Evolutionary conservation across 2,797 vertebrate species (phyloP).

Genomic region (Sebastes nivosus): DNA sequence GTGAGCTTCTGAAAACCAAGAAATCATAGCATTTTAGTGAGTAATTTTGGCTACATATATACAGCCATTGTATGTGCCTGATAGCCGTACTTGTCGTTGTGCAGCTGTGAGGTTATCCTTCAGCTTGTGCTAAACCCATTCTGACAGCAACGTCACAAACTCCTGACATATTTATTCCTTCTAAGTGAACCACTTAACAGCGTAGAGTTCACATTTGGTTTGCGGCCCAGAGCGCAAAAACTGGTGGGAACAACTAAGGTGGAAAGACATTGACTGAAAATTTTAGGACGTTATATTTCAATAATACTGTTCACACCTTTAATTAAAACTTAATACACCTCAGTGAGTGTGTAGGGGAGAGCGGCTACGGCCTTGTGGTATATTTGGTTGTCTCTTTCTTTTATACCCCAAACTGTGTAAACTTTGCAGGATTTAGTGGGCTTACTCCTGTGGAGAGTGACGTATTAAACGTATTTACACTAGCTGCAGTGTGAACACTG

Average conservation of each 20-base stretch:
- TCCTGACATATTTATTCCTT: background rate
- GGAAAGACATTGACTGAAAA: background rate
- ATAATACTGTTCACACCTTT: background rate
- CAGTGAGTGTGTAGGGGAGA: background rate
- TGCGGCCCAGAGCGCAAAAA: background rate
- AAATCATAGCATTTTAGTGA: background rate
- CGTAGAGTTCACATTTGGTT: background rate
- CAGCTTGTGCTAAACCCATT: background rate
- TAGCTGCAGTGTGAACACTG: background rate
- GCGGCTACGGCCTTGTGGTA: background rate
- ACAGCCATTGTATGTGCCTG: background rate
- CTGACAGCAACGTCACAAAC: constrained; percentile 23
- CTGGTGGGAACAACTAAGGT: background rate
- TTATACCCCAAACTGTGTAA: background rate
- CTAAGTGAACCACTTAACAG: constrained; percentile 4
- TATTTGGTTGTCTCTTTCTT: background rate
- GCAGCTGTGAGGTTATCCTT: constrained; percentile 2
- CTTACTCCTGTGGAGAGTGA: background rate
- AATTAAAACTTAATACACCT: background rate
- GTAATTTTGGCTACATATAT: background rate
- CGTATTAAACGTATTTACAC: background rate
- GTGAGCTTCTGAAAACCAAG: background rate
- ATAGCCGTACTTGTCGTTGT: background rate
- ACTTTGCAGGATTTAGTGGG: background rate
- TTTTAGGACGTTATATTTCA: background rate